Base-by-base conservation (phyloP, 1,140 invertebrate genomes). In the Drosophila ironensis region DNA sequence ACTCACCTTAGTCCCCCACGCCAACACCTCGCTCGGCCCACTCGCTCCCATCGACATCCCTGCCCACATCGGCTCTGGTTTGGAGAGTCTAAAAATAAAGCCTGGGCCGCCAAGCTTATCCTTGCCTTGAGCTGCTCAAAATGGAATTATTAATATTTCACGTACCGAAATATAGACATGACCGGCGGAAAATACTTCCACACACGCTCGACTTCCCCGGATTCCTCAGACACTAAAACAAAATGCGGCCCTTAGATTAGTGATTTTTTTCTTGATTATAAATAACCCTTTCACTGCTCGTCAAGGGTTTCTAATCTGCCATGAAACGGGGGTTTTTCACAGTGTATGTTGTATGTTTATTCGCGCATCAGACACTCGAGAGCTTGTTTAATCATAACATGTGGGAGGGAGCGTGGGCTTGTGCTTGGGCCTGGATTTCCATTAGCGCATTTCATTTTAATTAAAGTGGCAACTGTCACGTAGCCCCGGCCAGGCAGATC, bases 401-500 rank as follows among this genome's bases (percentile, higher is more conserved):
- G 35, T 60, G 53, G 25, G 59, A 45, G 53, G 41, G 52, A 44
- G 16, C 25, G 24, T 19, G 20, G 22, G 16, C 27, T 38, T 46
- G 30, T 5, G n/a, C 14, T 33, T 33, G 54, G 38, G 16, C 53
- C 52, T 24, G 44, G 44, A 59, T 69, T 72, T 76, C 67, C 72
- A 80, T 72, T 75, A 61, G 72, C 60, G 68, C 56, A 69, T 84
- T 77, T 63, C 68, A 70, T 77, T 84, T 77, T 82, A 82, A 82
- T 82, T 82, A 82, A 77, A 61, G 52, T 70, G 77, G 61, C 53
- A 82, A 84, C 61, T 81, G 68, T 77, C 78, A 84, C 73, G 77
- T 77, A 82, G 50, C 56, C 44, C 25, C 16, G 60, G 7, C 6
- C 41, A 16, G 25, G 12, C 40, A 51, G 54, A 64, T 81, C 78